phyloP scores from a whole-genome alignment of 2,888 invertebrate species.

The Orgyia antiqua region DNA sequence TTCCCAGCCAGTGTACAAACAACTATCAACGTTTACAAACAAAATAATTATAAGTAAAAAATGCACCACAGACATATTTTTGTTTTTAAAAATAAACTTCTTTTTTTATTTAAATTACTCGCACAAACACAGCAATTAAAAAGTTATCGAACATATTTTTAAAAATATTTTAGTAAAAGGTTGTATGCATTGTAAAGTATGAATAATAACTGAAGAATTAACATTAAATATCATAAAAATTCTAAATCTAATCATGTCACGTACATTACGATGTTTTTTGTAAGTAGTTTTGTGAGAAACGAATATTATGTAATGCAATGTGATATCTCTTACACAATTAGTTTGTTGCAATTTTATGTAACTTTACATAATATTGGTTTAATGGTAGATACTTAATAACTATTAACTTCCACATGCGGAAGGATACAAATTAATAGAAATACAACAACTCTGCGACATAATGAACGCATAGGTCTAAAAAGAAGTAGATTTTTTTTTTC shows the following conservation, averaged over 20 bases:
- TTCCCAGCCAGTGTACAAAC: conserved; percentile 52
- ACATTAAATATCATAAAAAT: conserved; percentile 3
- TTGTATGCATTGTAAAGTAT: neutral
- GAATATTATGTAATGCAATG: neutral
- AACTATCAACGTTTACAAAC: conserved; percentile 38
- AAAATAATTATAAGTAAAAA: conserved; percentile 31
- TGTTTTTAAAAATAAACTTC: no score
- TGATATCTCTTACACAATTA: conserved; percentile 7
- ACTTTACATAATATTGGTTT: no score
- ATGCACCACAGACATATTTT: conserved; percentile 26
- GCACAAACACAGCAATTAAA: no score
- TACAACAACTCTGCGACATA: no score
- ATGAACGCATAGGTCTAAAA: no score
- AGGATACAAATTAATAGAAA: no score
- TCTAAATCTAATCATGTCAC: conserved; percentile 48
- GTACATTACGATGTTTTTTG: conserved; percentile 32
- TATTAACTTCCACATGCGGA: no score
- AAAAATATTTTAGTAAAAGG: no score
- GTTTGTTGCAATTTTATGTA: conserved; percentile 7
- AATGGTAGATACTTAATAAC: no score
- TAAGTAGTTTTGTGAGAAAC: conserved; percentile 15
- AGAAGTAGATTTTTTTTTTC: no score
- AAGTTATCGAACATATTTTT: no score
- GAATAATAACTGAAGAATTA: conserved; percentile 4
- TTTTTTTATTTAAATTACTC: no score